phyloP scores from a whole-genome alignment of 1,140 invertebrate species.

The Scaptomyza graminum region DNA sequence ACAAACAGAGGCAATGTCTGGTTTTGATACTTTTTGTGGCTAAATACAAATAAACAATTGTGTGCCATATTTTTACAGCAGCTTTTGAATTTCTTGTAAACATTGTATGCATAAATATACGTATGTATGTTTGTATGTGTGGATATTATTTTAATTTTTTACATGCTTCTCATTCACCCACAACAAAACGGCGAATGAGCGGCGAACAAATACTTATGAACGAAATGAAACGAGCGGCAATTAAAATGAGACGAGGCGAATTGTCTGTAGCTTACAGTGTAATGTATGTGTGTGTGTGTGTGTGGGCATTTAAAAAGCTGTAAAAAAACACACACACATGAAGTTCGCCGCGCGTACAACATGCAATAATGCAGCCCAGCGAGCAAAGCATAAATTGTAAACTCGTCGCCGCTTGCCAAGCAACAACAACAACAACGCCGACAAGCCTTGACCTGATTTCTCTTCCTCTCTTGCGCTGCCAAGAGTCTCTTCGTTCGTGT shows the following conservation, averaged over 20 bases:
- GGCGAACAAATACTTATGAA: conserved; percentile 42
- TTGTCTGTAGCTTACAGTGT: conserved; percentile 40
- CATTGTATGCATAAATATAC: conserved; percentile 25
- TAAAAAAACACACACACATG: conserved; percentile 56
- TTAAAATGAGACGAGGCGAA: conserved; percentile 63
- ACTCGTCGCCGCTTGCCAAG: conserved; percentile 61
- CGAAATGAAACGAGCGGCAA: conserved; percentile 55
- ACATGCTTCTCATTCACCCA: conserved; percentile 78
- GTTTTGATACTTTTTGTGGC: conserved; percentile 45
- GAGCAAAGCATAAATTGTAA: conserved; percentile 84
- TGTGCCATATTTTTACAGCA: conserved; percentile 61
- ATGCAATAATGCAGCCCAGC: conserved; percentile 84
- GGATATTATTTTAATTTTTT: conserved; percentile 26
- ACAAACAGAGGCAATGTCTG: conserved; percentile 13
- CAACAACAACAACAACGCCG: conserved; percentile 55
- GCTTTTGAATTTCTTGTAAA: conserved; percentile 54
- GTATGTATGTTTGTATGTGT: conserved; percentile 14
- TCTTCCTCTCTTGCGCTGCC: conserved; percentile 83
- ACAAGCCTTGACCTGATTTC: conserved; percentile 84
- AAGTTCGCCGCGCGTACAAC: conserved; percentile 49
- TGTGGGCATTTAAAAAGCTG: conserved; percentile 75
- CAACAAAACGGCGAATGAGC: conserved; percentile 38
- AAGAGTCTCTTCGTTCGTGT: conserved; percentile 42
- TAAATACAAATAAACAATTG: conserved; percentile 39
- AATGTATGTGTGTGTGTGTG: not conserved